Evolutionary conservation across 2,888 invertebrate species (phyloP), one percentile per base, ranked within the genome.

Genomic region (Agrochola lychnidis): DNA sequence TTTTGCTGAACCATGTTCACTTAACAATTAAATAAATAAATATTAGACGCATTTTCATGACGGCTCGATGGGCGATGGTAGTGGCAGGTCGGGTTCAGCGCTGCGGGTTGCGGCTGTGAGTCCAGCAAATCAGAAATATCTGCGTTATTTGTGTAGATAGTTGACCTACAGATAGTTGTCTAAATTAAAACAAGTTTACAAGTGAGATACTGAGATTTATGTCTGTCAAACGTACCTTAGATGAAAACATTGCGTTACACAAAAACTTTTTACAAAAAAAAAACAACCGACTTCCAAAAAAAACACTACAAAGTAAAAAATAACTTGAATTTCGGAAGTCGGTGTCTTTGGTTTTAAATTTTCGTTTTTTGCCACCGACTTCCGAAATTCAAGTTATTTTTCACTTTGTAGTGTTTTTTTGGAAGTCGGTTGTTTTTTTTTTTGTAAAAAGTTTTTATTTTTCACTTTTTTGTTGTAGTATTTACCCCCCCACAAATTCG

Each of bases 101-200:
- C 16, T 57, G 45, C 9, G 45, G 14, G 10, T 36, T 73, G 53
- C 3, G 12, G 42, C 53, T 73, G 42, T 3, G 53, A 12, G 30
- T 42, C 16, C 72, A 42, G 40, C 10, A 30, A 42, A 30, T 10
- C 7, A 74, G 56, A 72, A 45, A 45, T 57, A 19, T n/a, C 4
- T 56, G 14, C 45, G n/a, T 19, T 19, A 48, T n/a, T 48, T 73
- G 19, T 19, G 30, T 22, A 42, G 0, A 53, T 40, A 40, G 22
- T n/a, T 42, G n/a, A n/a, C n/a, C 25, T 7, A 30, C 51, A 42
- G 4, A 53, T 42, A 56, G 30, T 30, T 53, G 30, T 42, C 16
- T n/a, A n/a, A 16, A 73, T 73, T 22, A 53, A 30, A 42, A 73
- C 30, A 72, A 53, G 42, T 56, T 72, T 53, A 16, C 22, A 53